These are phyloP conservation scores for Leptodactylus fuscus DNA, from an alignment of 2,113 vertebrate genomes.

Conservation along the genomic window DNA sequence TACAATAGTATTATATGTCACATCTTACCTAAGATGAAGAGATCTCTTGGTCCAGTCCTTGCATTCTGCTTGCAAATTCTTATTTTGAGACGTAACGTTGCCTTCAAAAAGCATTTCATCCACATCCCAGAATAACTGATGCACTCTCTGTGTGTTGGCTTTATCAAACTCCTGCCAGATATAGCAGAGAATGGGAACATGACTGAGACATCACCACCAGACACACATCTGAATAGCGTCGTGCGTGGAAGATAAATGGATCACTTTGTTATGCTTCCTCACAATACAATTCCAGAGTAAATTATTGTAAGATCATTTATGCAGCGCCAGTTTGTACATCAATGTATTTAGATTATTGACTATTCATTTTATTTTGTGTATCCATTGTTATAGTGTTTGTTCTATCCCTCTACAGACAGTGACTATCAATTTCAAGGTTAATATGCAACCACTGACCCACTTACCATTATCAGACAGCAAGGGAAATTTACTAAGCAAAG, in stretches of 20 bases:
- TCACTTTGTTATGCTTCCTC: not conserved
- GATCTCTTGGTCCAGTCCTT: slow-evolving; percentile 78
- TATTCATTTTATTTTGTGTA: not conserved
- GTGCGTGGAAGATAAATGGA: not conserved
- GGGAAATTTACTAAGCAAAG: no score
- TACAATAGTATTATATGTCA: not conserved
- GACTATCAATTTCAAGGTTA: not conserved
- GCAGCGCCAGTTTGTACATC: not conserved
- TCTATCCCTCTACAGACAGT: not conserved
- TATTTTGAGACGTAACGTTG: slow-evolving; percentile 73
- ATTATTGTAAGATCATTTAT: not conserved
- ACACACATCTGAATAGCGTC: not conserved
- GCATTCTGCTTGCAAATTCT: slow-evolving; percentile 78
- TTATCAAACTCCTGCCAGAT: slow-evolving; percentile 81
- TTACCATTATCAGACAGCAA: no score
- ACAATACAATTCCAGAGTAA: not conserved
- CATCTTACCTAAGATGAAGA: slow-evolving; percentile 79
- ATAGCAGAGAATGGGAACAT: not conserved
- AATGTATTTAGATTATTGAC: not conserved
- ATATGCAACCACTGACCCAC: no score
- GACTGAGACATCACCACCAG: not conserved
- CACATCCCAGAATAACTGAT: slow-evolving; percentile 80
- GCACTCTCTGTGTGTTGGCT: slow-evolving; percentile 77
- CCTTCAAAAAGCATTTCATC: slow-evolving; percentile 87
- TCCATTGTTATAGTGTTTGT: not conserved